Conservation (phyloP, 2,113 vertebrate species). For the Fukomys damarensis region DNA sequence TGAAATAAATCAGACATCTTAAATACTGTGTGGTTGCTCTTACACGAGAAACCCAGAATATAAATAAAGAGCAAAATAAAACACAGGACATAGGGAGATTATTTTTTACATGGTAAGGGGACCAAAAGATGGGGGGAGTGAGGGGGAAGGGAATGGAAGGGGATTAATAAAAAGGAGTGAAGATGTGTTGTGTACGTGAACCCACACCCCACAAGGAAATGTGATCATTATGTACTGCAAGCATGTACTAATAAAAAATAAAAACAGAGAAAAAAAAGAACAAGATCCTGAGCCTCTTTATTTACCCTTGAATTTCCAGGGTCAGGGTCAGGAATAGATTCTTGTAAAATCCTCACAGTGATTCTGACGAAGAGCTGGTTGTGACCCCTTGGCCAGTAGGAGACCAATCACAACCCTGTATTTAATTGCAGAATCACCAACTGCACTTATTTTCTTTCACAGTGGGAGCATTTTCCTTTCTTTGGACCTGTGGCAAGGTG, state of each 20-base stretch:
- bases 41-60: neutral
- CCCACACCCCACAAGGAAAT: neutral
- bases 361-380: conserved; percentile 16
- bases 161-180: neutral
- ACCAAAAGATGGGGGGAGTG: neutral
- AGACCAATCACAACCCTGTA: neutral
- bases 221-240: neutral
- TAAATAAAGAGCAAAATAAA: neutral
- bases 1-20: neutral
- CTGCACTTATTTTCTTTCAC: neutral
- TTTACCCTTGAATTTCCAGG: neutral
- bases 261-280: neutral
- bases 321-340: neutral
- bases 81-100: neutral
- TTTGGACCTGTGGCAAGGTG: neutral
- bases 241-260: neutral
- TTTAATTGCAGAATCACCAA: neutral
- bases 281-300: neutral
- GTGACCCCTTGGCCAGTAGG: neutral
- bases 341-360: neutral
- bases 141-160: neutral
- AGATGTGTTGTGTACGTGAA: neutral
- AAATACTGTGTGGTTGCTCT: neutral
- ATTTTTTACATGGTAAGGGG: neutral
- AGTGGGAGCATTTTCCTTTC: neutral